Conservation (phyloP, 2,888 invertebrate genomes). For the Phragmatobia fuliginosa region DNA sequence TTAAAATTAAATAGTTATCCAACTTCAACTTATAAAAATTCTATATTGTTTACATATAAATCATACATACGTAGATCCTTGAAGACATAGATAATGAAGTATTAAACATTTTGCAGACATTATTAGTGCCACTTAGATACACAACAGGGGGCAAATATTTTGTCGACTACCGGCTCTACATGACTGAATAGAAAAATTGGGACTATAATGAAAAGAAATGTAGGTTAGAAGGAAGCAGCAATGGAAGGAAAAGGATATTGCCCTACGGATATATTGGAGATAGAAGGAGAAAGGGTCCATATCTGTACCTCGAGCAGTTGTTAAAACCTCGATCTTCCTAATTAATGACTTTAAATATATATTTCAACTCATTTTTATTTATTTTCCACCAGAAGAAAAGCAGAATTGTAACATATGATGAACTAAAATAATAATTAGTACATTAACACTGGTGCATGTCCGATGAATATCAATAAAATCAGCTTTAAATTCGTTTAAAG, state of each 20-base stretch:
- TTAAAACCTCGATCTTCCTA: no score
- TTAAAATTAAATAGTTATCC: neutral
- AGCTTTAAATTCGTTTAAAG: no score
- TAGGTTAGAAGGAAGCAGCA: neutral
- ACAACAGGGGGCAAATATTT: neutral
- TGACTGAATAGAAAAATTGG: neutral
- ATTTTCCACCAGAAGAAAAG: no score
- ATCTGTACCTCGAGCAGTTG: neutral
- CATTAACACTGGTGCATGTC: no score
- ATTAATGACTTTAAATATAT: no score
- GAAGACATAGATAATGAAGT: neutral
- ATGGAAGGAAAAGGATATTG: neutral
- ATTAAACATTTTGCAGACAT: neutral
- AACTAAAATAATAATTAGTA: no score
- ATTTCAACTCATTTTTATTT: no score
- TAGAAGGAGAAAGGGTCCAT: neutral
- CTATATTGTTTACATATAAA: neutral
- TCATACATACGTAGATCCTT: neutral
- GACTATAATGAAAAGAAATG: neutral
- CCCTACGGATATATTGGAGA: neutral
- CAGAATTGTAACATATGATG: no score
- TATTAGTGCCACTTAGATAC: neutral
- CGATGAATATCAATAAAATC: no score
- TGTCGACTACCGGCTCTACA: neutral
- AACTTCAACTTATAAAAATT: neutral